These are phyloP conservation scores for Triops longicaudatus DNA, from an alignment of 1,140 invertebrate genomes.

Conservation along the genomic window DNA sequence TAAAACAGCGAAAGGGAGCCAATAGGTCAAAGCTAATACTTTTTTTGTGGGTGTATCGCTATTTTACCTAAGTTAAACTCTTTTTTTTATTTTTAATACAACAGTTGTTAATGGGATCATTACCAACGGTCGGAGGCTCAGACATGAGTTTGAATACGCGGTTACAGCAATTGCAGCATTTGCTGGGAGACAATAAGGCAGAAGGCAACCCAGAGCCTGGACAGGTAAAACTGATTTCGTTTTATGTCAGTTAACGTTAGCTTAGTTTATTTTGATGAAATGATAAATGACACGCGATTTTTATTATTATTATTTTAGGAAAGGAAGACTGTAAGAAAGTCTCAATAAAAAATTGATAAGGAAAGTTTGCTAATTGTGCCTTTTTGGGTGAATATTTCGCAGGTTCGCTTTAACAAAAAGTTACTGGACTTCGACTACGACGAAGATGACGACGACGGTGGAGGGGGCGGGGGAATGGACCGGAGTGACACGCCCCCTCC, in stretches of 20 bases:
- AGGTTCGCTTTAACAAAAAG: slow-evolving; percentile 55
- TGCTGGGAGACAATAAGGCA: slow-evolving; percentile 24
- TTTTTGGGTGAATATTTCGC: background rate
- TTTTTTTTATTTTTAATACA: background rate
- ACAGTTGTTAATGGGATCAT: slow-evolving; percentile 22
- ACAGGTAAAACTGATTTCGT: background rate
- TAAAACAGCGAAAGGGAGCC: too few relatives aligned
- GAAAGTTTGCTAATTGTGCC: background rate
- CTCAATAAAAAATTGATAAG: too few relatives aligned
- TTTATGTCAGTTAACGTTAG: background rate
- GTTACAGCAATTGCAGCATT: slow-evolving; percentile 28
- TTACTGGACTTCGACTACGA: slow-evolving; percentile 76
- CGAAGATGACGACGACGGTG: slow-evolving; percentile 65
- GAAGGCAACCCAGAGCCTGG: slow-evolving; percentile 22
- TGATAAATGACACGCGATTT: too few relatives aligned
- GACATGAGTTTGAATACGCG: slow-evolving; percentile 26
- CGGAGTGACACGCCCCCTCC: slow-evolving; percentile 16
- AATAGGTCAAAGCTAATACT: too few relatives aligned
- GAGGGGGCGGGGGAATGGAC: slow-evolving; percentile 31
- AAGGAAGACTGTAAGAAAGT: too few relatives aligned
- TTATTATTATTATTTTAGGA: too few relatives aligned
- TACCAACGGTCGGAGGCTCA: slow-evolving; percentile 17
- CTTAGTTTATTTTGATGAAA: background rate
- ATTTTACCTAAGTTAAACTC: too few relatives aligned
- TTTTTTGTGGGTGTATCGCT: too few relatives aligned